phyloP scores from a whole-genome alignment of 2,113 vertebrate species.

The Pituophis catenifer region DNA sequence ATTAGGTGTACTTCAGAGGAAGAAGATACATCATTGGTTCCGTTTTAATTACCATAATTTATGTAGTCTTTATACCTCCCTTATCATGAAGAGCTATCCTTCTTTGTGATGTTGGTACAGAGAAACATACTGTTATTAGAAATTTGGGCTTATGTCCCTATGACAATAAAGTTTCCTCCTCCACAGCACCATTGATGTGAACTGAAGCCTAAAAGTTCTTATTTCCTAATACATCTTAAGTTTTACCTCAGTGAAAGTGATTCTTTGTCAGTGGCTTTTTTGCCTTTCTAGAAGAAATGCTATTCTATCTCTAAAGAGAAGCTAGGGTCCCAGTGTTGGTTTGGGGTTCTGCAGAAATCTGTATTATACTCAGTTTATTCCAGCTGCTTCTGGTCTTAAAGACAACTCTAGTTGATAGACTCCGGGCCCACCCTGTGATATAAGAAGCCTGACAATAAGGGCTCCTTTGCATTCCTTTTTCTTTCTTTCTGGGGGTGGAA shows the following conservation, averaged over 20 bases:
- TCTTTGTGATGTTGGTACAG: not conserved
- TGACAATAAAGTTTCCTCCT: not conserved
- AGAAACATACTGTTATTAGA: not conserved
- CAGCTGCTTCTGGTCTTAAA: slow-evolving; percentile 33
- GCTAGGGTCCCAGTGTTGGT: slow-evolving; percentile 33
- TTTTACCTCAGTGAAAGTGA: not conserved
- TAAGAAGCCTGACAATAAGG: slow-evolving; percentile 25
- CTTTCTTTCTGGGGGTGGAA: not conserved
- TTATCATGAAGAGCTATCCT: not conserved
- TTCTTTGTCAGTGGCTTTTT: not conserved
- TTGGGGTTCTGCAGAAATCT: slow-evolving; percentile 24
- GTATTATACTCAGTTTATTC: not conserved
- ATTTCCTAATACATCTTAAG: not conserved
- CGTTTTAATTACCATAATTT: not conserved
- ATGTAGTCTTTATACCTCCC: not conserved
- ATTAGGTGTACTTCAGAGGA: not conserved
- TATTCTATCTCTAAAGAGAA: not conserved
- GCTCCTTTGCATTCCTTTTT: slow-evolving; percentile 9
- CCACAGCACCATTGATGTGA: not conserved
- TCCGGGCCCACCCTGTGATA: not conserved
- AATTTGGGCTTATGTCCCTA: not conserved
- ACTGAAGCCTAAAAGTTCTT: not conserved
- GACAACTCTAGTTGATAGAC: slow-evolving; percentile 27
- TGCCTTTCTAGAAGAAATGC: not conserved
- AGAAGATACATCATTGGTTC: not conserved